A percentile compares a stretch with the other conserved stretches of the same genome.
Conservation (phyloP, 2,888 invertebrate species). For the Cantharis rufa region DNA sequence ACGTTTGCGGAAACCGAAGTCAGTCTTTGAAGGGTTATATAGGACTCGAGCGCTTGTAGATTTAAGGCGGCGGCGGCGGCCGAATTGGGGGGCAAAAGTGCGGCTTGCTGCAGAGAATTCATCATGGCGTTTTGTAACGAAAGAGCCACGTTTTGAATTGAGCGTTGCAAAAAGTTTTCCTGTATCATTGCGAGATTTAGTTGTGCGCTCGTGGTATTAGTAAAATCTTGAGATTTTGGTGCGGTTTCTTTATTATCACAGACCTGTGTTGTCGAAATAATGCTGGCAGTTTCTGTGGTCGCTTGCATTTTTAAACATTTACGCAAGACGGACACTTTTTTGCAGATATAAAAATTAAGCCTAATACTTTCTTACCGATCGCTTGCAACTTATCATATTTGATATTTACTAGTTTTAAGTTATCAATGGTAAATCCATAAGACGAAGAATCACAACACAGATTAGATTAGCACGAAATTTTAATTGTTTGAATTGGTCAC, state of each 20-base stretch:
- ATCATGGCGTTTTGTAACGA: constrained; percentile 85
- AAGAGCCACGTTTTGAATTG: constrained; percentile 74
- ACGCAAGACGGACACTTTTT: neutral
- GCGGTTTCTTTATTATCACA: constrained; percentile 31
- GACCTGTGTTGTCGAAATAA: constrained; percentile 13
- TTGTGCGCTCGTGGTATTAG: constrained; percentile 50
- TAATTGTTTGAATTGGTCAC: neutral
- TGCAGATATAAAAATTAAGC: neutral
- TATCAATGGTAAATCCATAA: neutral
- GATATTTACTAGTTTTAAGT: neutral
- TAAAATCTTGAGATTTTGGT: constrained; percentile 32
- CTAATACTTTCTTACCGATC: neutral
- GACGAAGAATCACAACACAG: neutral
- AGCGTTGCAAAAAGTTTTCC: constrained; percentile 64
- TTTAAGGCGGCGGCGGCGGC: constrained; percentile 84
- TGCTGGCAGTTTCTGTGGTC: constrained; percentile 26
- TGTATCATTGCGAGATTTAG: constrained; percentile 62
- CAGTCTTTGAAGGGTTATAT: constrained; percentile 79
- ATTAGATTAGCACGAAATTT: neutral
- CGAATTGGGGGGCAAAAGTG: constrained; percentile 78
- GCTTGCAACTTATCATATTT: neutral
- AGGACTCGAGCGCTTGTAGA: constrained; percentile 84
- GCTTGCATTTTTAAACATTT: constrained; percentile 31
- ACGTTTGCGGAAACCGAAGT: constrained; percentile 66
- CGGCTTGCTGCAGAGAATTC: constrained; percentile 82